These are phyloP conservation scores for Rhopilema esculentum DNA, from an alignment of 30 jellyfish, hydroid and myxozoan species.

Conservation along the genomic window DNA sequence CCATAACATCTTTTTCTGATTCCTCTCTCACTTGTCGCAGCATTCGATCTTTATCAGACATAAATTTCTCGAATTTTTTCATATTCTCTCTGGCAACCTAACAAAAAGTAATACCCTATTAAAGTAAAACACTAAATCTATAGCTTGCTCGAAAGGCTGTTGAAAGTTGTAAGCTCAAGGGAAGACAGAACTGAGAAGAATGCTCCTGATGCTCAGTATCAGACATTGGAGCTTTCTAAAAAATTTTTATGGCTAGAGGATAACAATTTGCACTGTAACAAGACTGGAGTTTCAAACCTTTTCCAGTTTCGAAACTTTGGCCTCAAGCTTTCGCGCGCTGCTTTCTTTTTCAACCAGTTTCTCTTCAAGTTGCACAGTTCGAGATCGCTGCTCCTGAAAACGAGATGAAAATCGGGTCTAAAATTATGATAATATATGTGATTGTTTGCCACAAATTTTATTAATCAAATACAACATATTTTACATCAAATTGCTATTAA, in stretches of 20 bases:
- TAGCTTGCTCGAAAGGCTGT: background rate
- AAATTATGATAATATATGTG: background rate
- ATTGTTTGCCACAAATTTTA: background rate
- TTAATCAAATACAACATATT: too few species aligned
- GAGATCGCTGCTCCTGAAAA: slow-evolving; percentile 58
- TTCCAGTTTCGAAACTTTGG: slow-evolving; percentile 75
- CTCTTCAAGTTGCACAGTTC: slow-evolving; percentile 43
- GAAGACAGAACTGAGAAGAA: too few species aligned
- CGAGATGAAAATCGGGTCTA: background rate
- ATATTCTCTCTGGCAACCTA: slow-evolving; percentile 84
- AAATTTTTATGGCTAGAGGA: background rate
- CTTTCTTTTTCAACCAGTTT: slow-evolving; percentile 56
- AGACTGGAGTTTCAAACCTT: slow-evolving; percentile 28
- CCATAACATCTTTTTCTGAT: slow-evolving; percentile 70
- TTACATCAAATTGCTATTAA: too few species aligned
- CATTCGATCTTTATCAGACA: slow-evolving; percentile 88
- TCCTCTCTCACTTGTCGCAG: slow-evolving; percentile 77
- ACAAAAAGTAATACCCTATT: background rate
- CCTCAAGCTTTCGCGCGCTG: slow-evolving; percentile 58
- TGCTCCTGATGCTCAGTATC: too few species aligned
- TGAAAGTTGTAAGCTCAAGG: too few species aligned
- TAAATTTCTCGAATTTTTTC: slow-evolving; percentile 81
- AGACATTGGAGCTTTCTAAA: too few species aligned
- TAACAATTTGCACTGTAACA: background rate
- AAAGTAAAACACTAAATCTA: background rate